phyloP scores from a whole-genome alignment of 2,888 invertebrate genomes.

The Epicampocera succincta region DNA sequence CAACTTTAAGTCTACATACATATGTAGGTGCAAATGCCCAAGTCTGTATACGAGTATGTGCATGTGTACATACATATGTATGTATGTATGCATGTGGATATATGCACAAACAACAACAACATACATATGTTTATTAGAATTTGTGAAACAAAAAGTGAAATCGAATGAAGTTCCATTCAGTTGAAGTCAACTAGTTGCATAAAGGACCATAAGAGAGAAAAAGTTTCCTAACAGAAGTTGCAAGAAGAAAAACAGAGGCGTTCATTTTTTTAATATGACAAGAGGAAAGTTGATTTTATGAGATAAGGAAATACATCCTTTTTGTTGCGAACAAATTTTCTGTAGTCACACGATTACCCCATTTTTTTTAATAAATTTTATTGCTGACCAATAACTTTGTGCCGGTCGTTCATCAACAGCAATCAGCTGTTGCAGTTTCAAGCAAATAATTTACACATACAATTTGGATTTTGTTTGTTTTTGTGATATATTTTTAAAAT shows the following conservation, averaged over 20 bases:
- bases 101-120: no score
- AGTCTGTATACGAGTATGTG: background rate
- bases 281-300: background rate
- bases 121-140: background rate
- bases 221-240: conserved; percentile 23
- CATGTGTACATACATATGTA: background rate
- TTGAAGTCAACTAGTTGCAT: conserved; percentile 60
- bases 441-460: no score
- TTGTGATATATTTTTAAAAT: no score
- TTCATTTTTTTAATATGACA: background rate
- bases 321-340: no score
- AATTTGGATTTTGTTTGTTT: no score
- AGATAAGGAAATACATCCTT: no score
- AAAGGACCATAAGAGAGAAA: conserved; percentile 14
- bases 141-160: background rate
- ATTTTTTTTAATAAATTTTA: no score
- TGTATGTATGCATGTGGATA: background rate
- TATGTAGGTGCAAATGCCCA: background rate
- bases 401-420: no score
- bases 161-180: conserved; percentile 28
- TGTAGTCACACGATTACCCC: no score
- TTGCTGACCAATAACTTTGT: no score
- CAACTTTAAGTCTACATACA: background rate
- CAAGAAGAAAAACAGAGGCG: background rate
- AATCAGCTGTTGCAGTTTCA: no score